Percentiles rank a stretch among this genome's conserved stretches.
phyloP scores from a whole-genome alignment of 2,888 invertebrate genomes.

The Dexiosoma caninum region DNA sequence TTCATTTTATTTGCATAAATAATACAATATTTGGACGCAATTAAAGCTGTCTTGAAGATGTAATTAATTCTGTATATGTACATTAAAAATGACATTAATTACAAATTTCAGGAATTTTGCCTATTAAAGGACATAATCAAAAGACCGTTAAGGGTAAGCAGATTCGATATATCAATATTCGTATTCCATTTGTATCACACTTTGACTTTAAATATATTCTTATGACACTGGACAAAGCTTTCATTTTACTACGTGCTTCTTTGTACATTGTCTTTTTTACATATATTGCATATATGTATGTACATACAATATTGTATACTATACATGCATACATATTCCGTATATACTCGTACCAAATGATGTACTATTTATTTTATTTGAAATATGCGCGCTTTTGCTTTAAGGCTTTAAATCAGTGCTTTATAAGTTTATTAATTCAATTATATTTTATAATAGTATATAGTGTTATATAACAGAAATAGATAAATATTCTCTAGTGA shows the following conservation, averaged over 20 bases:
- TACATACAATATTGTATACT: too few species aligned
- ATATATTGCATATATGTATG: too few species aligned
- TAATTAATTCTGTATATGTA: neutral
- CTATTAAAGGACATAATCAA: conserved; percentile 38
- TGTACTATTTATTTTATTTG: too few species aligned
- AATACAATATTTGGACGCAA: neutral
- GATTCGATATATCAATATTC: conserved; percentile 10
- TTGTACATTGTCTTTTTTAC: neutral
- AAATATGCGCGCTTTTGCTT: neutral
- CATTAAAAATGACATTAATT: conserved; percentile 5
- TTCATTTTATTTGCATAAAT: neutral
- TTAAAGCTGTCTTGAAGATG: neutral
- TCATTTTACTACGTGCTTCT: neutral
- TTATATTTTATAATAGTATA: too few species aligned
- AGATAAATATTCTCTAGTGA: too few species aligned
- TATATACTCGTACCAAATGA: too few species aligned
- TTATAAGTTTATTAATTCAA: too few species aligned
- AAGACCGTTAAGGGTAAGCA: conserved; percentile 38
- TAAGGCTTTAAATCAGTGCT: neutral
- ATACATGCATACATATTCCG: too few species aligned
- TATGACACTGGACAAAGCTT: neutral
- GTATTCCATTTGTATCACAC: too few species aligned
- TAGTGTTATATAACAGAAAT: too few species aligned
- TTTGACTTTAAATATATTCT: neutral
- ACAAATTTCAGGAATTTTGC: conserved; percentile 38